Conservation (phyloP, 2,888 invertebrate genomes). For the Scaptodrosophila latifasciaeformis region DNA sequence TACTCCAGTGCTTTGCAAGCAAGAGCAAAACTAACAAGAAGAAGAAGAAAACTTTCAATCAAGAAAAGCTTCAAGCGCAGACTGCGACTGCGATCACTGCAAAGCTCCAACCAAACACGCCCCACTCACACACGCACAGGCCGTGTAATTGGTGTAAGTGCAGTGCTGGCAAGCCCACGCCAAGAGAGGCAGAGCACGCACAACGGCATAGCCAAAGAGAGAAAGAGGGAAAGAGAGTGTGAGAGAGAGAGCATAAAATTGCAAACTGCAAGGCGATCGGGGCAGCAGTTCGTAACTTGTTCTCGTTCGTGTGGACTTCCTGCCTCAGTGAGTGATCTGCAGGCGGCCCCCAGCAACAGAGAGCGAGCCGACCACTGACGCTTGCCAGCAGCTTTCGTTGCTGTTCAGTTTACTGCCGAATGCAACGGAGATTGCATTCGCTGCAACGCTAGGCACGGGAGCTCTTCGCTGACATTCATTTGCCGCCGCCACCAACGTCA, state of each 20-base stretch:
- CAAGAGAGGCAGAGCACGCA: slow-evolving; percentile 25
- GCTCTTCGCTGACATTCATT: neutral
- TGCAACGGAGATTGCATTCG: slow-evolving; percentile 64
- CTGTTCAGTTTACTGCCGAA: slow-evolving; percentile 61
- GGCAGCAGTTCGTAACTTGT: slow-evolving; percentile 52
- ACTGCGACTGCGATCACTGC: too few species aligned
- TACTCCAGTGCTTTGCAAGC: too few species aligned
- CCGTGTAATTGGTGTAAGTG: neutral
- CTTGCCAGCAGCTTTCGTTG: too few species aligned
- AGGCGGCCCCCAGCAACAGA: slow-evolving; percentile 45
- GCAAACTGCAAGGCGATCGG: slow-evolving; percentile 26
- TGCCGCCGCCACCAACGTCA: slow-evolving; percentile 20
- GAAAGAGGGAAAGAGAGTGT: slow-evolving; percentile 13
- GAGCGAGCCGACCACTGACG: slow-evolving; percentile 29
- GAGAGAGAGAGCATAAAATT: slow-evolving; percentile 19
- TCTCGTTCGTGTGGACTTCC: slow-evolving; percentile 59
- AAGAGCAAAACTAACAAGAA: too few species aligned
- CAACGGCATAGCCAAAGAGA: slow-evolving; percentile 6
- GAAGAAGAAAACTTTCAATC: too few species aligned
- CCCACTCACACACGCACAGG: neutral
- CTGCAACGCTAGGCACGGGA: slow-evolving; percentile 19
- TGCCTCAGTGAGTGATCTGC: slow-evolving; percentile 35
- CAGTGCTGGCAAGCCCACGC: neutral
- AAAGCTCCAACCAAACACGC: too few species aligned
- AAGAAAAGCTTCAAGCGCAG: too few species aligned